phyloP scores from a whole-genome alignment of 2,113 vertebrate genomes.

The Aegithalos caudatus region DNA sequence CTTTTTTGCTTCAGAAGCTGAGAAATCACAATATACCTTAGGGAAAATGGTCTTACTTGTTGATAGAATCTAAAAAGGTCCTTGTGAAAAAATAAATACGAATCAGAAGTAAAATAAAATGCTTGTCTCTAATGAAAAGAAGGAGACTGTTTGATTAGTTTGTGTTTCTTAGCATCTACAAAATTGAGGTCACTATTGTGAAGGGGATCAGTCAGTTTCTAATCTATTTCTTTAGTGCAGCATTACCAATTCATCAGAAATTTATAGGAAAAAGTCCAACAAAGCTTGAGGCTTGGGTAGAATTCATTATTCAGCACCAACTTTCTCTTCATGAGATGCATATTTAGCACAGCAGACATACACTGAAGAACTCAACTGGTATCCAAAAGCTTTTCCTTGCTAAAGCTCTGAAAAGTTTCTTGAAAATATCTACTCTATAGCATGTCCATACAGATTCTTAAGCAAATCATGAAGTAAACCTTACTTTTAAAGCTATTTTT shows the following conservation, averaged over 20 bases:
- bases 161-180: conserved; percentile 41
- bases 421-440: background rate
- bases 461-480: background rate
- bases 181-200: conserved; percentile 52
- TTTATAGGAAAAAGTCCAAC: conserved; percentile 6
- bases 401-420: background rate
- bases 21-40: conserved; percentile 39
- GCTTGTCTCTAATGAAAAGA: conserved; percentile 30
- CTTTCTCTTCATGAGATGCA: conserved; percentile 14
- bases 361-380: background rate
- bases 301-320: conserved; percentile 47
- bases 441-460: background rate
- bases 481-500: background rate
- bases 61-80: background rate
- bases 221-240: conserved; percentile 42
- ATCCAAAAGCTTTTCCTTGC: background rate
- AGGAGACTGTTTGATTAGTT: conserved; percentile 5
- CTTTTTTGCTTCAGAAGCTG: conserved; percentile 26
- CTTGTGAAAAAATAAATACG: conserved; percentile 26
- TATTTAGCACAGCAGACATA: background rate
- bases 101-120: conserved; percentile 62
- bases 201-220: conserved; percentile 36
- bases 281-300: background rate
- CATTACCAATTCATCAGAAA: conserved; percentile 31
- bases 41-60: conserved; percentile 35